These are phyloP conservation scores for Urosaurus nigricauda DNA, from an alignment of 2,797 vertebrate genomes.

Conservation along the genomic window DNA sequence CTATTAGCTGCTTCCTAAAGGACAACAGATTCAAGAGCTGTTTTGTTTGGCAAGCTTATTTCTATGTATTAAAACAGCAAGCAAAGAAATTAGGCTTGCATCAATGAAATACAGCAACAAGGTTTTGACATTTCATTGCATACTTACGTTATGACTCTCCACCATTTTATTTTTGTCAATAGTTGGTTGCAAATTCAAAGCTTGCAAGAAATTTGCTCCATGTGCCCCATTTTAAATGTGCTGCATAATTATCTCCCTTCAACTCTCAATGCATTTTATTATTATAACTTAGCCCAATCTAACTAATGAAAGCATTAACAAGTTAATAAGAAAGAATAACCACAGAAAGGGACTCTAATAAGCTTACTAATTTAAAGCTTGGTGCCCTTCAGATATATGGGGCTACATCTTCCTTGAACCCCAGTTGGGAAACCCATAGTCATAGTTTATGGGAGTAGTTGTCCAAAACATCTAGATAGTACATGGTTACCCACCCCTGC, in stretches of 20 bases:
- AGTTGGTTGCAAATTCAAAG: conserved; percentile 18
- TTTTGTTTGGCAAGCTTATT: conserved; percentile 30
- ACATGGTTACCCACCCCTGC: not conserved
- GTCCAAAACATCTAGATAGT: not conserved
- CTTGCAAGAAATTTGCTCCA: conserved; percentile 12
- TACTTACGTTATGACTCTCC: conserved; percentile 17
- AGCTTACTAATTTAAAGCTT: too few relatives aligned
- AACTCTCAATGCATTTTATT: not conserved
- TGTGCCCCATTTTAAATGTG: not conserved
- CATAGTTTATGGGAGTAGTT: not conserved
- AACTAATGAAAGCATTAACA: not conserved
- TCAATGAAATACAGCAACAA: conserved; percentile 5
- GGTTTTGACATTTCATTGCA: conserved; percentile 19
- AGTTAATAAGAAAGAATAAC: too few relatives aligned
- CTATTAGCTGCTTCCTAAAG: conserved; percentile 17
- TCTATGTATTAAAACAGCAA: conserved; percentile 8
- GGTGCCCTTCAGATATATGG: not conserved
- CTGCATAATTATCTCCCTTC: not conserved
- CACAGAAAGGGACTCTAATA: not conserved
- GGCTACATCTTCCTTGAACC: not conserved
- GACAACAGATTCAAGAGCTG: conserved; percentile 17
- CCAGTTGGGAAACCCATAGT: not conserved
- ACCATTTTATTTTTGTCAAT: conserved; percentile 7
- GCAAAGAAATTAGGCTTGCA: not conserved
- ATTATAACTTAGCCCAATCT: not conserved